Evolutionary conservation across 2,797 vertebrate genomes (phyloP).

Genomic region (Neosalanx taihuensis): DNA sequence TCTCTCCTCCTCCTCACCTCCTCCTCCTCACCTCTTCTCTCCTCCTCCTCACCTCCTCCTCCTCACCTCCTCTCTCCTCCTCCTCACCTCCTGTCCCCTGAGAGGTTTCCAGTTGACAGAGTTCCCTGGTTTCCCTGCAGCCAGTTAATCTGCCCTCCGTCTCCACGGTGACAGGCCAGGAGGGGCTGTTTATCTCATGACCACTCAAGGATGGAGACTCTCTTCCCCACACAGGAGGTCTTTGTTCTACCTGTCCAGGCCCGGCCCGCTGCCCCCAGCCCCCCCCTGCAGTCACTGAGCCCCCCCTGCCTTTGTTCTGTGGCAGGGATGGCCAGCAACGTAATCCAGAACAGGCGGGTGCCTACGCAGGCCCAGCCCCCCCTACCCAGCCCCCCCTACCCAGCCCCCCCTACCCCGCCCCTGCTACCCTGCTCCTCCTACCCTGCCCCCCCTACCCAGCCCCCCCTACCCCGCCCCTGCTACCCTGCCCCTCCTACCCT

Average conservation of each 20-base stretch:
- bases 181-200: conserved; percentile 48
- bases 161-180: conserved; percentile 33
- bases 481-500: too few relatives aligned
- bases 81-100: conserved; percentile 12
- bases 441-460: too few relatives aligned
- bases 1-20: neutral
- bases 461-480: too few relatives aligned
- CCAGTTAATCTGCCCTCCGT: conserved; percentile 42
- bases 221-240: conserved; percentile 54
- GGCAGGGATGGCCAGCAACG: too few relatives aligned
- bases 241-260: conserved; percentile 63
- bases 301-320: too few relatives aligned
- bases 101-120: conserved; percentile 52
- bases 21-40: neutral
- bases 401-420: too few relatives aligned
- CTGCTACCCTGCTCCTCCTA: too few relatives aligned
- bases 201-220: conserved; percentile 54
- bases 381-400: too few relatives aligned
- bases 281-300: too few relatives aligned
- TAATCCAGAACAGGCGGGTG: too few relatives aligned
- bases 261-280: conserved; percentile 13
- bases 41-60: neutral
- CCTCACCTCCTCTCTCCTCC: neutral
- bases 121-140: conserved; percentile 48
- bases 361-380: too few relatives aligned